Conservation (phyloP, 2,113 vertebrate species). For the Catagonus wagneri region DNA sequence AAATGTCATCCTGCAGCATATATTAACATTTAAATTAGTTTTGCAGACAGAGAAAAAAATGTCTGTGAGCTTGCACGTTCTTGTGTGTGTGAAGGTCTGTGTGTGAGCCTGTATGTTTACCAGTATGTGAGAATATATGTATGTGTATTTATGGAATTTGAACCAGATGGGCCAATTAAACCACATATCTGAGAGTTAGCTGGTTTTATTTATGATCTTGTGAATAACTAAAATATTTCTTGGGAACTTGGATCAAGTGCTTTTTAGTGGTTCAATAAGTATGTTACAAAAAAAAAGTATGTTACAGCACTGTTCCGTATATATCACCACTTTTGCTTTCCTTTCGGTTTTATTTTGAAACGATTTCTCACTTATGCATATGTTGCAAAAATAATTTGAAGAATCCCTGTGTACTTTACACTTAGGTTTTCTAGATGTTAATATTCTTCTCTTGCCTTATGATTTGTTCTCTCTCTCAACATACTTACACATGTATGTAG, state of each 20-base stretch:
- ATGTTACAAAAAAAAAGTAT: no score
- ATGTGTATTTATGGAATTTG: background rate
- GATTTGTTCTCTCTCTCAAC: background rate
- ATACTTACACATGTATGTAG: no score
- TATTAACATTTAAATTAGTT: conserved; percentile 1
- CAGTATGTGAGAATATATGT: background rate
- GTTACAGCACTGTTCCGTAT: background rate
- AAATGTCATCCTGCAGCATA: background rate
- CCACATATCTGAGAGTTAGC: background rate
- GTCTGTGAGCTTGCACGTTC: background rate
- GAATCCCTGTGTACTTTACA: background rate
- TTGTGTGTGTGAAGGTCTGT: background rate
- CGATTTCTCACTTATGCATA: background rate
- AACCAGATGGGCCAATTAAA: background rate
- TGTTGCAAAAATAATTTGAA: background rate
- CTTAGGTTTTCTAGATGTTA: background rate
- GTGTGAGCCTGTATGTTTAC: background rate
- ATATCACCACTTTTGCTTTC: background rate
- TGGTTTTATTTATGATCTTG: background rate
- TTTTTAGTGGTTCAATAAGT: background rate
- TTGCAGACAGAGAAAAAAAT: background rate
- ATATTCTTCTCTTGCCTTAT: background rate
- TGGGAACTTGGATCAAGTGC: background rate
- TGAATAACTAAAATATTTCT: background rate
- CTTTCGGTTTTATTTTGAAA: background rate